These are phyloP conservation scores for Cordilura impudica DNA, from an alignment of 2,888 invertebrate genomes.

Conservation along the genomic window DNA sequence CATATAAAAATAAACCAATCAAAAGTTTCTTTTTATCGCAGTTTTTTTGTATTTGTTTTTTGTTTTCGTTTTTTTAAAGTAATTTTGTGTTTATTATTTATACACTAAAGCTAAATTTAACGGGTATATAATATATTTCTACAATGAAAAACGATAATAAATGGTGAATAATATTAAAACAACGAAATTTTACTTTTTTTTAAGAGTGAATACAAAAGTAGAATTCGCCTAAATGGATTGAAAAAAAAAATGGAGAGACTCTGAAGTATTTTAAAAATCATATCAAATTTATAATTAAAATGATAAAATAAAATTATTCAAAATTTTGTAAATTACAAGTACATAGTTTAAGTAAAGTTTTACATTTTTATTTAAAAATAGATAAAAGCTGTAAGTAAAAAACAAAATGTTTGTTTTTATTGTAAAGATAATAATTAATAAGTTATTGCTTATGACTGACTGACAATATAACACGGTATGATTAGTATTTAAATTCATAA, in stretches of 20 bases:
- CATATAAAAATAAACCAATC: background rate
- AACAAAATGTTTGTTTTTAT: too few relatives aligned
- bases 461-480: too few relatives aligned
- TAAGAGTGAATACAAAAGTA: background rate
- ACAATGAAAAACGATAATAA: background rate
- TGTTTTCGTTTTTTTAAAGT: background rate
- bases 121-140: too few relatives aligned
- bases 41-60: background rate
- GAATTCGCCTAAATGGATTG: too few relatives aligned
- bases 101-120: slow-evolving; percentile 4
- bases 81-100: background rate
- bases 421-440: too few relatives aligned
- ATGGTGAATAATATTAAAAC: background rate
- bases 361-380: background rate
- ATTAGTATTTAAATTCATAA: too few relatives aligned
- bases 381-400: background rate
- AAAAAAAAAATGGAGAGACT: too few relatives aligned
- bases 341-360: background rate
- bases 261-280: too few relatives aligned
- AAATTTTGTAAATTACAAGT: background rate
- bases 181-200: too few relatives aligned
- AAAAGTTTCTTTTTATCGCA: slow-evolving; percentile 8
- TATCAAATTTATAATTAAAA: too few relatives aligned
- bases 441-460: too few relatives aligned
- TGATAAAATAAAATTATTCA: too few relatives aligned